A percentile compares a stretch with the other conserved stretches of the same genome.
phyloP scores from a whole-genome alignment of 2,888 invertebrate genomes.

The Terebella lapidaria region DNA sequence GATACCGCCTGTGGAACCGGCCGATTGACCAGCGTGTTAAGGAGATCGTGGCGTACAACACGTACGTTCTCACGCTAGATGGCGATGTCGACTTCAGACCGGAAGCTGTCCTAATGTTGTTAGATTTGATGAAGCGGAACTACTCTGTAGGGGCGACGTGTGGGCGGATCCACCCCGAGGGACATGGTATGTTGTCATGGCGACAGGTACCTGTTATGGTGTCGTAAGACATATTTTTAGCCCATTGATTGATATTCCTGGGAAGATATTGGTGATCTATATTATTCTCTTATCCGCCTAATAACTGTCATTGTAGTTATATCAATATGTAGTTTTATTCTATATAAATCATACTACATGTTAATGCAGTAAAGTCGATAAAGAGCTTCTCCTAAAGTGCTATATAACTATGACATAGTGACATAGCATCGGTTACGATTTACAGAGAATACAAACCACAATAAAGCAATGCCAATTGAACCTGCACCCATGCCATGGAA shows the following conservation, averaged over 20 bases:
- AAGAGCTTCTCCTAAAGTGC: background rate
- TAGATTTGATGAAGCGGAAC: constrained; percentile 98
- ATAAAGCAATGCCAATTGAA: too few relatives aligned
- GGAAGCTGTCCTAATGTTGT: constrained; percentile 83
- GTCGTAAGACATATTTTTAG: too few relatives aligned
- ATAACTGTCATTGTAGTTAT: too few relatives aligned
- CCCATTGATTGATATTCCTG: too few relatives aligned
- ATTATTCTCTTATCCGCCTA: too few relatives aligned
- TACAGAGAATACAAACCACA: background rate
- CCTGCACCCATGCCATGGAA: too few relatives aligned
- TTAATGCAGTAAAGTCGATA: background rate
- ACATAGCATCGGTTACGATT: background rate
- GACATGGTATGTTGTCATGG: constrained; percentile 70
- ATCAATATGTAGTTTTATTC: too few relatives aligned
- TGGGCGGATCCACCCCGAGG: constrained; percentile 96
- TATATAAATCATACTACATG: too few relatives aligned
- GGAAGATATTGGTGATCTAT: too few relatives aligned
- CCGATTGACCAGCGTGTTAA: background rate
- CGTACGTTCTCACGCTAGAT: constrained; percentile 87
- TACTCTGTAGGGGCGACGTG: constrained; percentile 94
- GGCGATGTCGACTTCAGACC: constrained; percentile 98
- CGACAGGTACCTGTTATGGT: too few relatives aligned
- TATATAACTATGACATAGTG: background rate
- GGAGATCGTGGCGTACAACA: constrained; percentile 72
- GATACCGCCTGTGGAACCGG: constrained; percentile 87